Base-by-base conservation (phyloP, 2,888 invertebrate species). In the Dicyrtoma fusca region DNA sequence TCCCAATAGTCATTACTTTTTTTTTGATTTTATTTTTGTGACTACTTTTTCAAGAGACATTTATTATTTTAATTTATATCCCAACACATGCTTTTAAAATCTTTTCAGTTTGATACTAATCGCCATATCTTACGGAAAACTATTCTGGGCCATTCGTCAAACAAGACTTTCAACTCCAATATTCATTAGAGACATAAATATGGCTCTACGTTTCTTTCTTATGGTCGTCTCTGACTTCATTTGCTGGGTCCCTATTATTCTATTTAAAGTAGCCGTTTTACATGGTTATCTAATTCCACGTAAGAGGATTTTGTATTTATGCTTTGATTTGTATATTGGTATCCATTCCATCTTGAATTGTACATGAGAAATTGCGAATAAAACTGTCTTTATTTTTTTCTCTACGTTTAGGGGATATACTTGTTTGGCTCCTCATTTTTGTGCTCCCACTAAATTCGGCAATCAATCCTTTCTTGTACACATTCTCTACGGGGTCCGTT, bases 241-340 rank as follows among this genome's bases (percentile, higher is more conserved):
- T 69, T 91, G 90, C 81, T 90, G 90, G 90, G 86, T 87, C 14
- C 90, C 90, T 8, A 89, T 90, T 65, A 88, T 90, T 47, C 81
- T 85, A 26, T 84, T 89, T 72, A 91, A 91, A 82, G 84, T 88
- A 61, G 82, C 87, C 75, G 89, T 89, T 1, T 85, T 90, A 76
- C 82, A 84, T 47, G 84, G 86, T 59, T 83, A 86, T 66, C 84
- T 85, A 75, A 85, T 89, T 73, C 86, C 88, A 72, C 85, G 89
- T 89, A 82, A 83, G 83, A 81, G 66, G 19, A 47, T 47, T 11
- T 44, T 25, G 17, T 59, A n/a, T n/a, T n/a, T n/a, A n/a, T n/a
- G n/a, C n/a, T n/a, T n/a, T n/a, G n/a, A n/a, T n/a, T n/a, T n/a
- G n/a, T n/a, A n/a, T n/a, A n/a, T n/a, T n/a, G n/a, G n/a, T n/a